Conservation (phyloP, 1,140 invertebrate species). For the Chrysomallon squamiferum region DNA sequence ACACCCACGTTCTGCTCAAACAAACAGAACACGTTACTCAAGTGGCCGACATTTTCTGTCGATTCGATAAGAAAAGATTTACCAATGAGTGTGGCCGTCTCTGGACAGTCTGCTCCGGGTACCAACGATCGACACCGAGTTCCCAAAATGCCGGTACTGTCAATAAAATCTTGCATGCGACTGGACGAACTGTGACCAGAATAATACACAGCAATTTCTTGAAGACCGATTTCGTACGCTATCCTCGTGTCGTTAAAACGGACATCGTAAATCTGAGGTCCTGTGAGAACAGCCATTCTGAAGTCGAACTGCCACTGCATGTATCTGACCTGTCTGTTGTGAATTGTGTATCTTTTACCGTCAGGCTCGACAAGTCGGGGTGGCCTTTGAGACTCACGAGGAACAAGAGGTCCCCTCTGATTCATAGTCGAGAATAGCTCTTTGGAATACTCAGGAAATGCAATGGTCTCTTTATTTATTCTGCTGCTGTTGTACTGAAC, state of each 20-base stretch:
- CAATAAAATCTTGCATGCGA: constrained; percentile 30
- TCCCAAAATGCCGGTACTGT: constrained; percentile 27
- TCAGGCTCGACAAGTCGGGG: constrained; percentile 42
- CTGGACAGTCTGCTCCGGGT: constrained; percentile 44
- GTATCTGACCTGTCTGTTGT: constrained; percentile 38
- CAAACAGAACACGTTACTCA: constrained; percentile 42
- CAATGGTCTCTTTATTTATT: constrained; percentile 31
- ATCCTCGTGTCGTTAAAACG: constrained; percentile 39
- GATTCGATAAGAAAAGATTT: constrained; percentile 28
- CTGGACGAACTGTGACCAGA: constrained; percentile 33
- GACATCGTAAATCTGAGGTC: constrained; percentile 43
- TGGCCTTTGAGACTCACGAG: constrained; percentile 15
- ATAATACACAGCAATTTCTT: constrained; percentile 48
- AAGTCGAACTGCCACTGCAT: constrained; percentile 52
- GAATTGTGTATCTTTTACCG: constrained; percentile 45
- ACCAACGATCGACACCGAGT: constrained; percentile 20
- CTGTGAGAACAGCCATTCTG: constrained; percentile 37
- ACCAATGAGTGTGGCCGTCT: constrained; percentile 33
- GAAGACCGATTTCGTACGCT: constrained; percentile 42
- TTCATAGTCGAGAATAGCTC: constrained; percentile 24
- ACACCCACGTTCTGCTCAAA: constrained; percentile 52
- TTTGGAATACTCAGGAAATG: constrained; percentile 19
- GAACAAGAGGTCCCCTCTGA: constrained; percentile 22
- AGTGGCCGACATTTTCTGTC: constrained; percentile 12
- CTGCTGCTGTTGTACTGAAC: constrained; percentile 22